Evolutionary conservation across 2,797 vertebrate genomes (phyloP), one percentile per base, ranked within the genome.

Genomic region (Fratercula arctica): DNA sequence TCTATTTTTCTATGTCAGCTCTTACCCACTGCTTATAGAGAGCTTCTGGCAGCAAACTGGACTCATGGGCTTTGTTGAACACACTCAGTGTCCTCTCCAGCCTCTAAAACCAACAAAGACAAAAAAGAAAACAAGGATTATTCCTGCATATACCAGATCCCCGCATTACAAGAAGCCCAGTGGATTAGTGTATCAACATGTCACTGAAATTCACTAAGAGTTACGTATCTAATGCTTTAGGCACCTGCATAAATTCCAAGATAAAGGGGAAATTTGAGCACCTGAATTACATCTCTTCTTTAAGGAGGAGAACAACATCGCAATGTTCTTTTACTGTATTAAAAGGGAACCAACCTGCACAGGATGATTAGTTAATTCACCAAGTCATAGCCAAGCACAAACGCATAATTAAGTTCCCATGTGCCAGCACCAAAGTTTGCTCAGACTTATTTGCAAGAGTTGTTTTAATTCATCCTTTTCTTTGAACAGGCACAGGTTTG

Each of bases 1-100:
- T 29, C 25, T 81, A 1, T 51, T 75, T 56, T 67, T 28, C 14
- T 50, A 5, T 46, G 64, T 54, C n/a, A 46, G 2, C 77, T 64
- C 98, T 98, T 98, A 99, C 99, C 99, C 99, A 99, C 87, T 98
- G 98, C 94, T 98, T 98, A 90, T 99, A 99, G 81, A 98, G 98
- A 60, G 91, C 80, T 97, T 99, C 98, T 60, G 98, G 97, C 68
- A 99, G 97, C 96, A 98, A 95, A 18, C 56, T 97, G 25, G 97
- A 97, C 41, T 99, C 98, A 13, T 99, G 98, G 29, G 99, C 99
- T 33, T 98, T 98, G 93, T 86, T 97, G 91, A 99, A 97, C 31
- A 98, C 98, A 79, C 74, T 87, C 87, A 99, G 96, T 74, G 98
- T 97, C 97, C 98, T 98, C 95, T 98, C 95, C 94, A 98, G 97